Evolutionary conservation across 2,888 invertebrate genomes (phyloP).

Genomic region (Philonicus albiceps): DNA sequence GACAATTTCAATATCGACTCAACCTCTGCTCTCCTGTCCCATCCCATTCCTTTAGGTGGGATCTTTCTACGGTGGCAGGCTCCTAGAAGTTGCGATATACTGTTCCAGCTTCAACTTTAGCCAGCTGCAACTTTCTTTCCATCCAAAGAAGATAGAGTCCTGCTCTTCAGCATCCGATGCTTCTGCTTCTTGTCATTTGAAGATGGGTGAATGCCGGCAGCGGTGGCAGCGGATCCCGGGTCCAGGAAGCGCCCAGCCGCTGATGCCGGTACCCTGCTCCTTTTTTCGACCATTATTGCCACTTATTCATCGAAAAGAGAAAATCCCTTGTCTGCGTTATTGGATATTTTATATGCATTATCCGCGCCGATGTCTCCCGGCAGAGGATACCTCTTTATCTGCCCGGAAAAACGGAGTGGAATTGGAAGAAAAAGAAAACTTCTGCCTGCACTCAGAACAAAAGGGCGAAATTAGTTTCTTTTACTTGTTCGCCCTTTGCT

Average conservation of each 20-base stretch:
- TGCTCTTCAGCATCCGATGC: neutral
- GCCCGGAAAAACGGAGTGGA: conserved; percentile 1
- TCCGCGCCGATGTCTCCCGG: neutral
- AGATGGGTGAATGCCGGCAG: neutral
- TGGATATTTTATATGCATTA: neutral
- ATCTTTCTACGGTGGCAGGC: neutral
- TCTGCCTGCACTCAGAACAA: conserved; percentile 38
- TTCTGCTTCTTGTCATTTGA: conserved; percentile 2
- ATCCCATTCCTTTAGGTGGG: neutral
- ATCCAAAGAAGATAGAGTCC: neutral
- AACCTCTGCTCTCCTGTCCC: neutral
- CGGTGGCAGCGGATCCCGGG: neutral
- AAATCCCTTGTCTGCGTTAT: conserved; percentile 9
- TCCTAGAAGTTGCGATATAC: neutral
- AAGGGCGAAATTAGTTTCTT: conserved; percentile 43
- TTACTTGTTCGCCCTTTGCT: neutral
- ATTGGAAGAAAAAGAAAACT: conserved; percentile 23
- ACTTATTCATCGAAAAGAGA: conserved; percentile 41
- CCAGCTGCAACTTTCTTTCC: conserved; percentile 11
- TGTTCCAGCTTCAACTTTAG: neutral
- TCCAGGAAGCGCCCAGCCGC: neutral
- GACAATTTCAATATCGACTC: neutral
- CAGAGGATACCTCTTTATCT: conserved; percentile 16
- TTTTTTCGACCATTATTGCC: conserved; percentile 43
- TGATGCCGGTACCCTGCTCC: neutral